Conservation (phyloP, 2,113 vertebrate genomes). For the Pomatorhinus ruficollis region DNA sequence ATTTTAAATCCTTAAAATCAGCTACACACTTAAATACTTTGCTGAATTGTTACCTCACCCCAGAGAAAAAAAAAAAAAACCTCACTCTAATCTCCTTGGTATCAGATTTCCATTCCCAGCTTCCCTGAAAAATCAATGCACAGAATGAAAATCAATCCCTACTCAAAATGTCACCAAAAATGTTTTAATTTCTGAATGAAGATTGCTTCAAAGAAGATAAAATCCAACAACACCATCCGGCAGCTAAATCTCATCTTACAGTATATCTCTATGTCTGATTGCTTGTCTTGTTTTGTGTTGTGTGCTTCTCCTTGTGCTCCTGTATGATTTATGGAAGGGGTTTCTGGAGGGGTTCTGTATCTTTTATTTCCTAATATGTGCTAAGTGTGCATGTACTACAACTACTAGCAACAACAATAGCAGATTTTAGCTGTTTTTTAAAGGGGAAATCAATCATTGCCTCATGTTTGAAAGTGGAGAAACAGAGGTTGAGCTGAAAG, state of each 20-base stretch:
- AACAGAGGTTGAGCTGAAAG: background rate
- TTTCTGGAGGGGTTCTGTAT: background rate
- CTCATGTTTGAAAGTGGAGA: background rate
- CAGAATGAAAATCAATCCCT: background rate
- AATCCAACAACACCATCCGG: background rate
- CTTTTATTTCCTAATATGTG: background rate
- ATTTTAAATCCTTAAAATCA: slow-evolving; percentile 19
- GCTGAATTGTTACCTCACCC: background rate
- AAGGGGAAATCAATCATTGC: background rate
- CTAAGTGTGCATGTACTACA: background rate
- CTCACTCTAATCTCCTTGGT: background rate
- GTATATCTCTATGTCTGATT: background rate
- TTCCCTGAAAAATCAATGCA: slow-evolving; percentile 17
- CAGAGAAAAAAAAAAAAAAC: background rate
- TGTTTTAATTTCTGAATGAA: background rate
- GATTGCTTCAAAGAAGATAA: background rate
- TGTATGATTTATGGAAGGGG: background rate
- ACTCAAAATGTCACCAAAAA: background rate
- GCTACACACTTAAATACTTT: background rate
- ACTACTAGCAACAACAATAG: background rate
- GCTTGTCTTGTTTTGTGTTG: background rate
- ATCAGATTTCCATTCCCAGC: slow-evolving; percentile 9
- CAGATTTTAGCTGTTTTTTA: background rate
- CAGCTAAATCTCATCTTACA: background rate
- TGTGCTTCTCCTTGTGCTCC: background rate